Conservation (phyloP, 2,888 invertebrate species). For the Halocaridina rubra region DNA sequence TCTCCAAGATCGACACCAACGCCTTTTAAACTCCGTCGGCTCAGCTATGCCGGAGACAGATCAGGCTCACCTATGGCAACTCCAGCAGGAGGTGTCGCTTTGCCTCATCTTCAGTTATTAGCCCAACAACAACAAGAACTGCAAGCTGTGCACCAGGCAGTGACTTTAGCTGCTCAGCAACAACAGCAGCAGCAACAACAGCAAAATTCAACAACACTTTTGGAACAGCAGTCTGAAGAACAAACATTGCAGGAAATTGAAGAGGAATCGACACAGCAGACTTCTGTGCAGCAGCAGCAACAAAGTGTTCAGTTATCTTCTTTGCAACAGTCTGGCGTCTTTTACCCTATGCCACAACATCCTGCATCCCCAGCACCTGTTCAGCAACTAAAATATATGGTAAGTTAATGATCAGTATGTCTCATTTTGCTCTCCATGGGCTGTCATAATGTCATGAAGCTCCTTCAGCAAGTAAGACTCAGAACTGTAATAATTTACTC, state of each 20-base stretch:
- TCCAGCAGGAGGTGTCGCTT: background rate
- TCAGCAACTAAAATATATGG: background rate
- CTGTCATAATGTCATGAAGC: no score
- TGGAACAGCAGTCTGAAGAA: slow-evolving; percentile 12
- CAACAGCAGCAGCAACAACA: background rate
- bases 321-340: slow-evolving; percentile 32
- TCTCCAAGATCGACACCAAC: slow-evolving; percentile 58
- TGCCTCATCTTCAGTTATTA: background rate
- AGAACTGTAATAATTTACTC: no score
- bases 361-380: slow-evolving; percentile 31
- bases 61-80: slow-evolving; percentile 30
- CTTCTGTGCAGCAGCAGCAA: slow-evolving; percentile 2
- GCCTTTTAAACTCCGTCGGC: slow-evolving; percentile 57
- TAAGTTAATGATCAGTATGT: no score
- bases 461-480: no score
- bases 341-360: slow-evolving; percentile 49
- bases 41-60: slow-evolving; percentile 39
- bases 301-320: no score
- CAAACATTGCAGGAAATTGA: background rate
- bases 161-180: slow-evolving; percentile 10
- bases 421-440: no score
- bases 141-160: slow-evolving; percentile 32
- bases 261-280: background rate
- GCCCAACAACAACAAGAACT: slow-evolving; percentile 30
- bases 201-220: background rate